Evolutionary conservation across 2,797 vertebrate species (phyloP), one percentile per base, ranked within the genome.

Genomic region (Eidolon dupreanum): DNA sequence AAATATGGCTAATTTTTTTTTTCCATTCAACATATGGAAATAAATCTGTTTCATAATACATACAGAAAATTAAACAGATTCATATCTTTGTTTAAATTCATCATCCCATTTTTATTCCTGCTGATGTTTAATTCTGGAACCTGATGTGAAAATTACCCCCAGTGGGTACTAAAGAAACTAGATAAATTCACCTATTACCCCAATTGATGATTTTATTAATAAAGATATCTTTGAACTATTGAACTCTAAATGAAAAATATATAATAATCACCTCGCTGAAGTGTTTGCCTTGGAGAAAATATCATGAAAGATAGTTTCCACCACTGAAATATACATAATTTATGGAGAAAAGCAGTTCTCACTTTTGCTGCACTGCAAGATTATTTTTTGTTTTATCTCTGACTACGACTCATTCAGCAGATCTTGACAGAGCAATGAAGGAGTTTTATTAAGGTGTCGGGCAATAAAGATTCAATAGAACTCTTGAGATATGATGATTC

Each of bases 391-490:
- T 36, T 95, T 96, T 97, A 84, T 95, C 43, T n/a, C 57, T 49
- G 38, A 78, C 59, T 86, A 74, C 92, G 91, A 94, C 65, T 81
- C 86, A 81, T 96, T 97, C 95, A 96, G 71, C 74, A 95, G 41
- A 96, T 96, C 78, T 88, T 95, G 93, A 94, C 93, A 96, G 68
- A 96, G 3, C 13, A 88, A 73, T 79, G 53, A 94, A 95, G 70
- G 38, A 95, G 71, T 96, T 96, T 96, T 97, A 97, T 96, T 95
- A 93, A 96, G 88, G 66, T 7, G 7, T 8, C 78, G 66, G 46
- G 86, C 70, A 86, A 86, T 96, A 93, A 97, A 96, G 75, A 93
- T 87, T 87, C 65, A 88, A 78, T 83, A 55, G 88, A 95, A 77
- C 73, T 96, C 96, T 90, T 78, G 87, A 97, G 78, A 95, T 53